phyloP scores from a whole-genome alignment of 2,888 invertebrate genomes.

The Drosophila koepferae region DNA sequence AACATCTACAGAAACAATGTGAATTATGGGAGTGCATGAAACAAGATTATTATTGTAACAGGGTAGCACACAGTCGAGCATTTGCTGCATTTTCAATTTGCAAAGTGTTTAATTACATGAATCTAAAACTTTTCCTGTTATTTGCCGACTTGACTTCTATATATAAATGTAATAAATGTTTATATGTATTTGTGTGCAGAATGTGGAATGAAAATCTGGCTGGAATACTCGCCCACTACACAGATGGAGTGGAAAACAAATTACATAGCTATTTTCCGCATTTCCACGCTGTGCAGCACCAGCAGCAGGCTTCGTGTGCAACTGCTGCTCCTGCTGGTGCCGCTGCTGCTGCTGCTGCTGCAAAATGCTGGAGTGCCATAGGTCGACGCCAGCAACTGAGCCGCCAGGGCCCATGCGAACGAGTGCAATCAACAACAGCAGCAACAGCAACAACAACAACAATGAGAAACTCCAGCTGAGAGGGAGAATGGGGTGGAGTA shows the following conservation, averaged over 20 bases:
- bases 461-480: conserved; percentile 5
- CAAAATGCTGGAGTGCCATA: conserved; percentile 49
- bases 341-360: conserved; percentile 6
- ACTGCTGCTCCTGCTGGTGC: conserved; percentile 24
- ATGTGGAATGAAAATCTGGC: conserved; percentile 28
- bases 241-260: conserved; percentile 62
- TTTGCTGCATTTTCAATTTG: not conserved
- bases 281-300: conserved; percentile 30
- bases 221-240: conserved; percentile 24
- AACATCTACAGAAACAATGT: too few relatives aligned
- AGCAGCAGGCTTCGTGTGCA: conserved; percentile 18
- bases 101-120: conserved; percentile 18
- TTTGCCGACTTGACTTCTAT: conserved; percentile 15
- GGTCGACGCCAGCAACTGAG: conserved; percentile 56
- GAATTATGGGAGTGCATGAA: too few relatives aligned
- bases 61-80: not conserved
- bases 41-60: not conserved
- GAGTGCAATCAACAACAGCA: conserved; percentile 69
- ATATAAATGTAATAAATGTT: conserved; percentile 26
- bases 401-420: conserved; percentile 48
- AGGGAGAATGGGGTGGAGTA: not conserved
- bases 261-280: conserved; percentile 78
- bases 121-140: conserved; percentile 5
- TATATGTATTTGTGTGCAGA: conserved; percentile 40
- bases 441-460: conserved; percentile 38